Evolutionary conservation across 2,888 invertebrate genomes (phyloP), one percentile per base, ranked within the genome.

Genomic region (Myopa tessellatipennis): DNA sequence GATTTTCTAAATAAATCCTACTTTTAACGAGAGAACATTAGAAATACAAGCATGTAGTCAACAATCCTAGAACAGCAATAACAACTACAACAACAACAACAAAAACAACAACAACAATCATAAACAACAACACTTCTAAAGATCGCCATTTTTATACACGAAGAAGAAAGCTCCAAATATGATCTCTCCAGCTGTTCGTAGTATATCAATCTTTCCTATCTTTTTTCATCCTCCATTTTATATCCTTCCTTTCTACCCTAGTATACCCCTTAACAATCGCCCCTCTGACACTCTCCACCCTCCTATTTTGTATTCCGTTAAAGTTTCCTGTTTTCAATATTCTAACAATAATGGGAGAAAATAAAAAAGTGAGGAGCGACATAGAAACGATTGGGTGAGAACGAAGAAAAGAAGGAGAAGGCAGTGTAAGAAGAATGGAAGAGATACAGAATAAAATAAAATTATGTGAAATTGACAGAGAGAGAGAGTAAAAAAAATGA

Each of bases 271-370:
- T 36, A n/a, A 4, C 40, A 68, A 38, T 60, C 60, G 10, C 45
- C 3, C 45, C 7, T 45, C 16, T 55, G 14, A 6, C 10, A 16
- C 5, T 12, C 5, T n/a, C 55, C n/a, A 2, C 55, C 16, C n/a
- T 55, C 5, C 14, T 67, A 26, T 38, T 67, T 67, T 67, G 67
- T 36, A 67, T 67, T 34, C 40, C 36, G 14, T 14, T 40, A 16
- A n/a, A 67, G 40, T 67, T 67, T 67, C n/a, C 38, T 40, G 67
- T 67, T 67, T 67, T 67, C 67, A 67, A 38, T 63, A 63, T 67
- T 67, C 40, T 36, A 67, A 40, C 40, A 70, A 70, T 8, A 34
- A 70, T 70, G 52, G 7, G 0, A 52, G 50, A 45, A n/a, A 5
- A 55, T 34, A 55, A 70, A 70, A 52, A 36, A n/a, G 14, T n/a